These are phyloP conservation scores for Spialia ferax DNA, from an alignment of 2,888 invertebrate species.

Conservation along the genomic window DNA sequence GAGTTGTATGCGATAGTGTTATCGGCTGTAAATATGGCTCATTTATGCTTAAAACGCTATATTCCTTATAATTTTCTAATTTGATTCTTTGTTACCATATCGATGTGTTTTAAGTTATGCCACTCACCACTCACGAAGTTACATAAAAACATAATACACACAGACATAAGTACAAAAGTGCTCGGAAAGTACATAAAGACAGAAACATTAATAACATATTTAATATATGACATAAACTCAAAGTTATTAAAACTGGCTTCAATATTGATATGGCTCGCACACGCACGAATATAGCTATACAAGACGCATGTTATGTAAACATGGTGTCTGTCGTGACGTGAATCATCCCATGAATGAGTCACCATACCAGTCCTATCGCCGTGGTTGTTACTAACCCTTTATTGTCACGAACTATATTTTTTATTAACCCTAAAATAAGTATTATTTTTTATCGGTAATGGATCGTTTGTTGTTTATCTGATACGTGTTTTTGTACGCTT, in stretches of 20 bases:
- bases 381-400: conserved; percentile 1
- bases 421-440: background rate
- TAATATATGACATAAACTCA: background rate
- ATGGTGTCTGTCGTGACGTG: conserved; percentile 22
- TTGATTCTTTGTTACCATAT: no score
- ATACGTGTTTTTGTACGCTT: background rate
- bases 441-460: background rate
- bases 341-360: conserved; percentile 31
- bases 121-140: no score
- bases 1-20: background rate
- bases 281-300: no score
- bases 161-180: no score
- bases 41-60: no score
- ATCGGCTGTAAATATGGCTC: background rate
- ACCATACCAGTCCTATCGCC: no score
- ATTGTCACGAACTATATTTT: conserved; percentile 6
- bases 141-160: no score
- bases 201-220: no score
- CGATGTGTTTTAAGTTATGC: no score
- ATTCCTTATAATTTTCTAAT: no score
- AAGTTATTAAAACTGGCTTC: conserved; percentile 17
- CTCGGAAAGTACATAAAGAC: background rate
- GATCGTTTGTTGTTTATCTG: background rate
- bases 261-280: background rate
- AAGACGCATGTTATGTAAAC: conserved; percentile 41